Base-by-base conservation (phyloP, 1,140 invertebrate genomes). In the Bombus confusus region DNA sequence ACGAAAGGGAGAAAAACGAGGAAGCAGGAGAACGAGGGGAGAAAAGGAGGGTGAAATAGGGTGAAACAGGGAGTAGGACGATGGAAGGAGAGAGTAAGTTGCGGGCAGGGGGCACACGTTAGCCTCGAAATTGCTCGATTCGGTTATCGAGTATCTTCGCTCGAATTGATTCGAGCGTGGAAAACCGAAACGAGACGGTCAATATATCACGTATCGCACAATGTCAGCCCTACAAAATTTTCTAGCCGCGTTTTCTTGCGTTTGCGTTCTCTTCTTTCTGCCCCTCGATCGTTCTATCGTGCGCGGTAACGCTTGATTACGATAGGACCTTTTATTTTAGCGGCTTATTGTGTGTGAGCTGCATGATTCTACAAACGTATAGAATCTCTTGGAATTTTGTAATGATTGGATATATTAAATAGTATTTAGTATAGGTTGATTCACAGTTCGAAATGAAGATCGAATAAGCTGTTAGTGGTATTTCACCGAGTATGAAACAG, bases 111-210 rank as follows among this genome's bases (percentile, higher is more conserved):
- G 28, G n/a, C 39, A 41, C 31, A 3, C 34, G 37, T 57, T 59
- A 37, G 0, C 28, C 52, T 15, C 25, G 43, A 79, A 73, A 85
- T 83, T 71, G 77, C 41, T 77, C 81, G 64, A 69, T 79, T 87
- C 73, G 77, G 77, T 88, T 88, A 88, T 85, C 77, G 85, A 47
- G 80, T 87, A 88, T 84, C 80, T 81, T 73, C 75, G 34, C 64
- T 18, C 25, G 62, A 43, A 87, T 88, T 84, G 87, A 87, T 87
- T 88, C 85, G 69, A 83, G 69, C 87, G 85, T 75, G 62, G 75
- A 79, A 87, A 86, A 83, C 69, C 66, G 86, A 86, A 78, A 87
- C 74, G 66, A 82, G 85, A 82, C 39, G 80, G 79, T 88, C 80
- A 28, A 59, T 25, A 28, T 12, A 52, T 52, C 47, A 52, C 47